Evolutionary conservation across 2,113 vertebrate species (phyloP), one percentile per base, ranked within the genome.

Genomic region (Indri indri): DNA sequence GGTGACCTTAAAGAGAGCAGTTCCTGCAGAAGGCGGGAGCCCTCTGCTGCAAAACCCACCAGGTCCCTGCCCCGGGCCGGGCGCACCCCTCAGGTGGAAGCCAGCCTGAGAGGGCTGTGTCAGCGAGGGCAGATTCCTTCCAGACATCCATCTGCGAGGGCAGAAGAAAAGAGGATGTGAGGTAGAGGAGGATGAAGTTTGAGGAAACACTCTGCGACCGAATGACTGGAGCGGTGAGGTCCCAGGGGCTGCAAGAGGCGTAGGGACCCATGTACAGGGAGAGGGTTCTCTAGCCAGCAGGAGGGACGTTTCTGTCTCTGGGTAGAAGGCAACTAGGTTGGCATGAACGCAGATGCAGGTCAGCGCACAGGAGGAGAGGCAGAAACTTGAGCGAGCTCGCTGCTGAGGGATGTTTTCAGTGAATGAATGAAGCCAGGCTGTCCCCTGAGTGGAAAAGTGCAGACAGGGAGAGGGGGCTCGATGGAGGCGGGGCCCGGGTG

Each of bases 401-500:
- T 27, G 34, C 45, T 30, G 77, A 20, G 70, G 0, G 2, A 17
- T 18, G 11, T 18, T 47, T 27, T 25, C 13, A 27, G 20, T 14
- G 40, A 85, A 27, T 6, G 27, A 37, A n/a, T 14, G 57, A 61
- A 32, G 50, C 8, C 3, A 34, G 32, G 23, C 2, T 66, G 83
- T 85, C 40, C 37, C 47, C 32, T 16, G 40, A 79, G 30, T 3
- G 25, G 68, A 3, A 25, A 57, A 16, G 47, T 66, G 45, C 20
- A 34, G 54, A 57, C 4, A 34, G 45, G 59, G 30, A 37, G 27
- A 6, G 18, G 13, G 63, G 37, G 12, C 45, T 45, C 0, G 5
- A 47, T 0, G 77, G 22, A 68, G 32, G 25, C 17, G 7, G 47
- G 20, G 4, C 17, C 0, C 1, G 10, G 5, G 3, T 10, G n/a